Conservation (phyloP, 2,888 invertebrate genomes). For the Cerceris ruficornis region DNA sequence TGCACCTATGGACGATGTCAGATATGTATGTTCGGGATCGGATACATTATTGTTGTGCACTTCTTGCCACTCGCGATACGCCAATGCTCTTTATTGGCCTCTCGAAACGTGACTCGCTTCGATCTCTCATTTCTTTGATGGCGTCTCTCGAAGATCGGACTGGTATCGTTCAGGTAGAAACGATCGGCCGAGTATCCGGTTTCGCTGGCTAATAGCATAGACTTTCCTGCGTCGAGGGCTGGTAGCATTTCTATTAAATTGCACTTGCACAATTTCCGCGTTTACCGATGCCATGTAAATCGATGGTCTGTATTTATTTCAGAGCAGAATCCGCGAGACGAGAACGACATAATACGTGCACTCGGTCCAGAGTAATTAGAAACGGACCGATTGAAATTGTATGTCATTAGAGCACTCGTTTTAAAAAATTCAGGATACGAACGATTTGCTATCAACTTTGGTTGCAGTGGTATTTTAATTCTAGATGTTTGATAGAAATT, state of each 20-base stretch:
- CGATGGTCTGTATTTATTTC: slow-evolving; percentile 6
- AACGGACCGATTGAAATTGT: too few relatives aligned
- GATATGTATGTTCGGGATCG: background rate
- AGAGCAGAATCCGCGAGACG: background rate
- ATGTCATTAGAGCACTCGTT: too few relatives aligned
- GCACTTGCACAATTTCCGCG: slow-evolving; percentile 44
- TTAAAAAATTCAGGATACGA: too few relatives aligned
- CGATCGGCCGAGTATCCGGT: slow-evolving; percentile 35
- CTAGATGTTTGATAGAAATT: too few relatives aligned
- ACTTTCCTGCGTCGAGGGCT: slow-evolving; percentile 24
- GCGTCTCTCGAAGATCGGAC: slow-evolving; percentile 25
- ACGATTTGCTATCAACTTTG: too few relatives aligned
- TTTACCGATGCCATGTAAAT: slow-evolving; percentile 20
- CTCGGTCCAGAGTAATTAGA: too few relatives aligned
- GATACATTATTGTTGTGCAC: slow-evolving; percentile 33
- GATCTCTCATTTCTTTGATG: slow-evolving; percentile 32
- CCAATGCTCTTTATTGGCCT: slow-evolving; percentile 38
- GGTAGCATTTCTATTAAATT: slow-evolving; percentile 40
- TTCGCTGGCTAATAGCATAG: slow-evolving; percentile 22
- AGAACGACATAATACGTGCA: background rate
- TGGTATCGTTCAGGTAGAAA: slow-evolving; percentile 17
- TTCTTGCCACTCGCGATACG: slow-evolving; percentile 23
- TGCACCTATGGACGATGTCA: slow-evolving; percentile 30
- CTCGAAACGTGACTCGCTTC: slow-evolving; percentile 51
- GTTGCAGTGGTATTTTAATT: too few relatives aligned